Evolutionary conservation across 2,888 invertebrate genomes (phyloP), one percentile per base, ranked within the genome.

Genomic region (Bhutanitis thaidina): DNA sequence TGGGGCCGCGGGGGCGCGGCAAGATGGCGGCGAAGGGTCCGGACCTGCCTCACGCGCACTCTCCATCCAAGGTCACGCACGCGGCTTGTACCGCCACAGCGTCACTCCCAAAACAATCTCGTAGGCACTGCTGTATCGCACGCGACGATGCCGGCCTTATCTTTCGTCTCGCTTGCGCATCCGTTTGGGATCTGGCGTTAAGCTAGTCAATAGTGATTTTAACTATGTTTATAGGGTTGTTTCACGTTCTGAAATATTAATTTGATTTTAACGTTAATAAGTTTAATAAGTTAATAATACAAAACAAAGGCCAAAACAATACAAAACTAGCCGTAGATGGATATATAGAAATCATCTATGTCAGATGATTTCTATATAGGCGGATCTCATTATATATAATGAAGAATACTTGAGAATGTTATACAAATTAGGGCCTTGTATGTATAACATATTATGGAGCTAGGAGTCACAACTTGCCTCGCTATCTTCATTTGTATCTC

Each of bases 21-120:
- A 80, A 81, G 77, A 77, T 69, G 76, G 69, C 77, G 81, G 77
- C 80, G 80, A 85, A 84, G 85, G 75, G 67, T 64, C 84, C 79
- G 71, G 82, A 86, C 88, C 87, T 87, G 72, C 88, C 88, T 84
- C 86, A 88, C 76, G 78, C 82, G 76, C 77, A 67, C 66, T 70
- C 73, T 63, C 58, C 60, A 55, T 54, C 72, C 87, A 87, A 86
- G 87, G 87, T 87, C 86, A 80, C 69, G 77, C 65, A 59, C 61
- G 69, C 61, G 72, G 76, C 80, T 77, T 80, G 80, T 78, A 80
- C 71, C 72, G 65, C 73, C 76, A 67, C 54, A 68, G 69, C 74
- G 71, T 69, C 71, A 72, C 72, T 75, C 74, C 83, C 77, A 66
- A 84, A 85, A 85, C 82, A 87, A 52, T 52, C 77, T 75, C 78